Evolutionary conservation across 2,113 vertebrate species (phyloP), one percentile per base, ranked within the genome.

Genomic region (Epinephelus fuscoguttatus): DNA sequence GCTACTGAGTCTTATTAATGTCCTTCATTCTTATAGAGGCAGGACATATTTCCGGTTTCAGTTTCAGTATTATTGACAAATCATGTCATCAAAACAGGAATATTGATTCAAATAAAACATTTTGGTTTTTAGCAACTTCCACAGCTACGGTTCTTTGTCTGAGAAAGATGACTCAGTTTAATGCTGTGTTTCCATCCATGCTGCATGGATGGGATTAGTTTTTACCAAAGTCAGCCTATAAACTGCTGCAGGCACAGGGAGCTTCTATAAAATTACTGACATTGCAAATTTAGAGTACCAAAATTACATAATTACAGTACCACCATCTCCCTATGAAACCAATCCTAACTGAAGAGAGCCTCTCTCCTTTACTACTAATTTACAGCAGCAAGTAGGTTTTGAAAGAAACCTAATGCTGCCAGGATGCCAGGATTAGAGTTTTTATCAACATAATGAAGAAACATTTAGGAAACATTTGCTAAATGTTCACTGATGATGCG

Each of bases 231-330:
- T 55, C 19, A 56, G 37, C 30, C 49, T 70, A 25, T 55, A 56
- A 60, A 52, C 33, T n/a, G 69, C 47, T 66, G 61, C 71, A 61
- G 56, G 45, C 52, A 25, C 13, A 1, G 0, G 5, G 42, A 40
- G 69, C 19, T 12, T 70, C 23, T 18, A 27, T 45, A 49, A 72
- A 53, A 75, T 59, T 3, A 64, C 33, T 52, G 53, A 75, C 70
- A 37, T 25, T 60, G 64, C 70, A 33, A 49, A 60, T 69, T 69
- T 30, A 56, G 23, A 71, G 25, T 56, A 76, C 55, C 52, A 64
- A 66, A 63, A 70, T 71, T 27, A 62, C 75, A 72, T 67, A 83
- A 80, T 71, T 72, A 72, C 68, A 42, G 15, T 2, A 23, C 23
- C 50, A 18, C 23, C 49, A 0, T 68, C 60, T 72, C 61, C 55